These are phyloP conservation scores for Halyomorpha halys DNA, from an alignment of 1,140 invertebrate genomes.

Conservation along the genomic window DNA sequence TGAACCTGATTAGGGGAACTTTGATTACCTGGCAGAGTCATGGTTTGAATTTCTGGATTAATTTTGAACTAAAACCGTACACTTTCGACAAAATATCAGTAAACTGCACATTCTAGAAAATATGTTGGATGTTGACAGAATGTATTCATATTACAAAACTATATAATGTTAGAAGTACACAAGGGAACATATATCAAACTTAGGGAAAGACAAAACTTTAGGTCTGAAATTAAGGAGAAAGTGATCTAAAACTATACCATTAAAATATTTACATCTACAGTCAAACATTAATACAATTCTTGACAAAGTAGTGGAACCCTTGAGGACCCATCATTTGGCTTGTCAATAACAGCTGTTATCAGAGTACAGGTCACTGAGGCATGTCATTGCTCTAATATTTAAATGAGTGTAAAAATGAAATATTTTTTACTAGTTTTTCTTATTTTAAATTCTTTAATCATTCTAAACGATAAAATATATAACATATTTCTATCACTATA, in stretches of 20 bases:
- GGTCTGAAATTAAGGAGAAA: neutral
- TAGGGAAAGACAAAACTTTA: neutral
- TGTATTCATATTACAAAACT: neutral
- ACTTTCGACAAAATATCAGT: neutral
- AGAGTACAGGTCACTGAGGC: neutral
- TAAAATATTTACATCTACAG: neutral
- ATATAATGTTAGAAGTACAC: neutral
- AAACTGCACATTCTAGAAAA: neutral
- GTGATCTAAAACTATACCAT: neutral
- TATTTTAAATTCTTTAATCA: too few relatives aligned
- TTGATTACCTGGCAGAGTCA: constrained; percentile 22
- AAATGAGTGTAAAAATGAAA: too few relatives aligned
- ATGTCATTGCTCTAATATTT: too few relatives aligned
- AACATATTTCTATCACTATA: too few relatives aligned
- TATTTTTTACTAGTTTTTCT: too few relatives aligned
- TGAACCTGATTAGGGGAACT: constrained; percentile 18
- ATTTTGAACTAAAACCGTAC: neutral
- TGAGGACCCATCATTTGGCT: neutral
- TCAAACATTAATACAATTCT: neutral
- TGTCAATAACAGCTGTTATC: constrained; percentile 16
- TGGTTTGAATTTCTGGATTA: neutral
- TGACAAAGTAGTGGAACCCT: neutral
- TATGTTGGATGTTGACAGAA: neutral
- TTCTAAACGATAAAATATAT: too few relatives aligned
- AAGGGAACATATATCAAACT: neutral